Evolutionary conservation across 2,888 invertebrate genomes (phyloP), one percentile per base, ranked within the genome.

Genomic region (Thera obeliscata): DNA sequence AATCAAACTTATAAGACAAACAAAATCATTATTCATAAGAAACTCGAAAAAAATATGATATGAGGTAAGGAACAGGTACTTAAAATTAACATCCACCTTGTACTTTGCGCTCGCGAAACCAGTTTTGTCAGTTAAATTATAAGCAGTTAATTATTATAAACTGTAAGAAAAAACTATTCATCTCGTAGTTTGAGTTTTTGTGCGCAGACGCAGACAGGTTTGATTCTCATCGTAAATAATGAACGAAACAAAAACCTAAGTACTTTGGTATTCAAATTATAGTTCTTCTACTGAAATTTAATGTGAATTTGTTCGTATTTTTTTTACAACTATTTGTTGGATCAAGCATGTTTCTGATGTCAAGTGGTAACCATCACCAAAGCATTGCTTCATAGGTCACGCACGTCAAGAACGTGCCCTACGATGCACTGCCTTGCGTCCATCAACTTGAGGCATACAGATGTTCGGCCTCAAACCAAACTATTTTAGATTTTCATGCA

Each of bases 31-130:
- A 38, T 38, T 38, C 38, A 8, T 46, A 8, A 8, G 46, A 9
- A 46, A 46, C 46, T 9, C 50, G 12, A 56, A 38, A 41, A n/a
- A 36, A 55, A 9, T 36, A 50, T 50, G 22, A 6, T 35, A 68
- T 64, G 2, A 38, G 38, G 22, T 43, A 52, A 41, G 41, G 50
- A 49, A 12, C 38, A 57, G n/a, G 50, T 49, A 62, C 56, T 49
- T 56, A 56, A 61, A 64, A 57, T 49, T 61, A 62, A 2, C 56
- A 52, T 38, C 59, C 54, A 61, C 71, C 67, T 73, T 69, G 74
- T 75, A 73, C 74, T 75, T 75, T 65, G 73, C 43, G 65, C 74
- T 66, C 50, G 49, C n/a, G 43, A 66, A 68, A 75, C 74, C 66
- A 62, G 74, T 75, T 71, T 57, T 57, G 43, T 56, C 54, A 60